Evolutionary conservation across 2,113 vertebrate species (phyloP).

Genomic region (Sinocyclocheilus anshuiensis): DNA sequence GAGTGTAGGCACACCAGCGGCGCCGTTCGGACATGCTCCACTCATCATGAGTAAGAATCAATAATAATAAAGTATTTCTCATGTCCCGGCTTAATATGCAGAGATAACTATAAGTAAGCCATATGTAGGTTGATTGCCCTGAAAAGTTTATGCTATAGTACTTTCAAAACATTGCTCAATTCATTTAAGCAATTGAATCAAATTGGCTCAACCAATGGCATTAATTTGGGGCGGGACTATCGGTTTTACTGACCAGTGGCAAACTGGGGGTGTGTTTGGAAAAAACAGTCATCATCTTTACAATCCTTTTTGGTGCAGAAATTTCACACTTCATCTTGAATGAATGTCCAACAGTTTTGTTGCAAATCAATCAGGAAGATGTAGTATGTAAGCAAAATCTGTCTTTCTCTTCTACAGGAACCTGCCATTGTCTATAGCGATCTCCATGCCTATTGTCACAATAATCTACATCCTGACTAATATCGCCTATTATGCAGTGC

Average conservation of each 20-base stretch:
- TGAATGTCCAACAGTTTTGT: background rate
- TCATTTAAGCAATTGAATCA: background rate
- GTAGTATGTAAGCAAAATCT: background rate
- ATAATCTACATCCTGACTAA: conserved; percentile 84
- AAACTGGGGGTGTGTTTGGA: too few relatives aligned
- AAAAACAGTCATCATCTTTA: background rate
- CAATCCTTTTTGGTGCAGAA: background rate
- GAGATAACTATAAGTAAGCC: background rate
- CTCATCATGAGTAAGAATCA: background rate
- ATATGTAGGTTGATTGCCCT: background rate
- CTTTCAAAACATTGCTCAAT: background rate
- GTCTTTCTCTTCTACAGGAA: conserved; percentile 67
- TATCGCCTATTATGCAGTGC: conserved; percentile 78
- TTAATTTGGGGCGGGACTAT: too few relatives aligned
- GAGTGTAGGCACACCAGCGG: too few relatives aligned
- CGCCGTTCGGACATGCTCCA: background rate
- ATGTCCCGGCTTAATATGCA: background rate
- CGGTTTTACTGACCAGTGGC: too few relatives aligned
- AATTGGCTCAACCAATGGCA: too few relatives aligned
- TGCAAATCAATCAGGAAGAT: background rate
- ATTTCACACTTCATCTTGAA: background rate
- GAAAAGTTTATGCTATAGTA: too few relatives aligned
- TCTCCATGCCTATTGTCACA: conserved; percentile 83
- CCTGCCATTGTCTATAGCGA: conserved; percentile 79
- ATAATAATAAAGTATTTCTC: background rate